Conservation (phyloP, 2,797 vertebrate species). For the Acrocephalus scirpaceus region DNA sequence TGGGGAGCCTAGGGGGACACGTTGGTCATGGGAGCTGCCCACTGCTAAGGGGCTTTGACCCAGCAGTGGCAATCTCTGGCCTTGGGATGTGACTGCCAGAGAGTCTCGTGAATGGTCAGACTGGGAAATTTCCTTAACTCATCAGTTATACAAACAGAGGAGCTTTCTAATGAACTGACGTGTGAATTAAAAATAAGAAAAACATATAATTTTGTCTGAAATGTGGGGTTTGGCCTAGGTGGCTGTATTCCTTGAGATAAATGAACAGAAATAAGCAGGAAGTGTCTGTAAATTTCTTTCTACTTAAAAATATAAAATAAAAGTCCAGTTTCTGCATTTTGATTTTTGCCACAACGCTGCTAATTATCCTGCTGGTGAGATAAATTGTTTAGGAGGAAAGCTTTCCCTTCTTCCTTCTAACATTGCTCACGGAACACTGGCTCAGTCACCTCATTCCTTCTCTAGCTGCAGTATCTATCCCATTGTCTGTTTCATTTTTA, state of each 20-base stretch:
- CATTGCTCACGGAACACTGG: not conserved
- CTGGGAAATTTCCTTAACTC: not conserved
- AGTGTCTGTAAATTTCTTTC: not conserved
- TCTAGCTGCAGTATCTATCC: not conserved
- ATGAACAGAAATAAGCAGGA: not conserved
- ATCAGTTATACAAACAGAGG: not conserved
- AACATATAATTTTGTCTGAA: not conserved
- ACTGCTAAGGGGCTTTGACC: not conserved
- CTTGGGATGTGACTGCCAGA: not conserved
- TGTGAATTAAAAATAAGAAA: not conserved
- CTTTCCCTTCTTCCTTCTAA: not conserved
- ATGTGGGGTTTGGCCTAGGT: not conserved
- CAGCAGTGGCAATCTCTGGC: not conserved
- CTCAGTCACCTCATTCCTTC: not conserved
- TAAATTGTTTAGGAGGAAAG: not conserved
- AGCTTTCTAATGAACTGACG: not conserved
- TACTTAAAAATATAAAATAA: not conserved
- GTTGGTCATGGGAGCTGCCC: rapidly evolving
- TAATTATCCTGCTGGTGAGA: not conserved
- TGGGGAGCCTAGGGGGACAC: too few relatives aligned
- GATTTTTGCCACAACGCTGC: not conserved
- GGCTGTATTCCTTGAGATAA: not conserved
- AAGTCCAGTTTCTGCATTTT: not conserved
- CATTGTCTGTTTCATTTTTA: not conserved
- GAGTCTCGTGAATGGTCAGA: not conserved